Evolutionary conservation across 2,888 invertebrate genomes (phyloP), one percentile per base, ranked within the genome.

Genomic region (Rhogogaster chlorosoma): DNA sequence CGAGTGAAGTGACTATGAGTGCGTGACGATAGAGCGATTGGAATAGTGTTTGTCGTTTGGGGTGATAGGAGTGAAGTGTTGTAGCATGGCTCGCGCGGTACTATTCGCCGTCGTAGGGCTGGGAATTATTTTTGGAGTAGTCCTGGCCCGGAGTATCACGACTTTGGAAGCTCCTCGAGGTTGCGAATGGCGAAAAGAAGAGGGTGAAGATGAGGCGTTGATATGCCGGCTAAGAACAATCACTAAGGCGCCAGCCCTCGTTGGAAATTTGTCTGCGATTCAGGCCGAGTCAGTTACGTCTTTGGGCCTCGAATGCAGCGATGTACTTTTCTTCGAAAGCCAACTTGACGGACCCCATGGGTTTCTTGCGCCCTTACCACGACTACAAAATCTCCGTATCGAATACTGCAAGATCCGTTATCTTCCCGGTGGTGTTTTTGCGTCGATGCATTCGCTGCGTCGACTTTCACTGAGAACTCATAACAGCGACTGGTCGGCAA

Each of bases 401-500:
- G 97, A 97, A 89, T 96, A 95, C 87, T 97, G 97, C 93, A 97
- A 97, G 94, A 96, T 97, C 88, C 95, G 96, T 88, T 96, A 96
- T 90, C 95, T 97, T 85, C 96, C 97, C 5, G 95, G 96, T 45
- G 96, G 96, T 64, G 96, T 96, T 80, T 94, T 98, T 89, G 94
- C 95, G 38, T 95, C 96, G 78, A 94, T 97, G 53, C 95, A 95
- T 89, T 96, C 96, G 89, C 93, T 98, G 38, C 94, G 95, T 82
- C 95, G 95, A 87, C 93, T 98, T 83, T 95, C 96, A 45, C 93
- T 98, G 88, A 95, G 96, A 77, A 97, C 97, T 26, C 96, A 96
- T 92, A 97, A 97, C 92, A 96, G 96, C 42, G 97, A 97, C 91
- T 97, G 97, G 97, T 96, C 97, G 18, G 96, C 96, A 29, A 96